Evolutionary conservation across 2,113 vertebrate genomes (phyloP).

Genomic region (human (Homo sapiens)): GRCh38 chr14:66870001-66870500

Average conservation of each 20-base stretch:
- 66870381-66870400: constrained; percentile 4
- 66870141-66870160: constrained; percentile 3
- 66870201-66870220: background rate
- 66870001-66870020: background rate
- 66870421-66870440: background rate
- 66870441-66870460: background rate
- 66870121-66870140: background rate
- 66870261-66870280: background rate
- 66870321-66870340: constrained; percentile 9
- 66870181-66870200: background rate
- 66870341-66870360: background rate
- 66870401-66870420: background rate
- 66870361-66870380: background rate
- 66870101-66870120: background rate
- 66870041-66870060: background rate
- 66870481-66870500: background rate
- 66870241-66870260: background rate
- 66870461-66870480: background rate
- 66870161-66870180: background rate
- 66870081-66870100: background rate
- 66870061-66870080: background rate
- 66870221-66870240: background rate
- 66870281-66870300: background rate
- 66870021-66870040: background rate
- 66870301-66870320: background rate